Base-by-base conservation (phyloP, 2,888 invertebrate species). In the Drosophila subquinaria region DNA sequence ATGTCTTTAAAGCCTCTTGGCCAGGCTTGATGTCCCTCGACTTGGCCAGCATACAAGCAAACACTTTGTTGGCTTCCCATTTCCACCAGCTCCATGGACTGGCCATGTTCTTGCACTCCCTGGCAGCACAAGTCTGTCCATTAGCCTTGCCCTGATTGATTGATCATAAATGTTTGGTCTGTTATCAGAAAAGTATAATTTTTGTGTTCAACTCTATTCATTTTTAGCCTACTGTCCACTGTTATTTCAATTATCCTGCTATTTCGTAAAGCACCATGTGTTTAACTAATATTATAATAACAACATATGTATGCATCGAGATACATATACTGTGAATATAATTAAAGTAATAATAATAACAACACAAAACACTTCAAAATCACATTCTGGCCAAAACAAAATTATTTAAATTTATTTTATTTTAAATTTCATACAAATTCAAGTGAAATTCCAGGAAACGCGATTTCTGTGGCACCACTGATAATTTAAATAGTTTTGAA, bases 1-100 rank as follows among this genome's bases (percentile, higher is more conserved):
- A 15, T 1, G 27, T 35, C 45, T 55, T 73, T 40, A 51, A 66
- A 60, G 48, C 59, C 20, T 30, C 8, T 20, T 42, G 5, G 13
- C 42, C 40, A 47, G 13, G 47, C 47, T 42, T 45, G 13, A 9
- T 23, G 20, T 52, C 38, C 42, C 23, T 69, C 47, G 56, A 61
- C 57, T 63, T 52, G n/a, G 73, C 42, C 50, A 48, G 53, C 4
- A 48, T 17, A 51, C 11, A 23, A 48, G 45, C 57, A 64, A 73
- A 61, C 71, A 56, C 36, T 74, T 36, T 60, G 59, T 38, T 55
- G 53, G 50, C 45, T 63, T 55, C 76, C 72, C 61, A 74, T 71
- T 74, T 61, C 33, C 20, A 27, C 40, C 23, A 45, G 30, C 43
- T 17, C 10, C 23, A 20, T 23, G 13, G 23, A n/a, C 23, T 42